phyloP scores from a whole-genome alignment of 2,888 invertebrate genomes.

The Apodemia duryi region DNA sequence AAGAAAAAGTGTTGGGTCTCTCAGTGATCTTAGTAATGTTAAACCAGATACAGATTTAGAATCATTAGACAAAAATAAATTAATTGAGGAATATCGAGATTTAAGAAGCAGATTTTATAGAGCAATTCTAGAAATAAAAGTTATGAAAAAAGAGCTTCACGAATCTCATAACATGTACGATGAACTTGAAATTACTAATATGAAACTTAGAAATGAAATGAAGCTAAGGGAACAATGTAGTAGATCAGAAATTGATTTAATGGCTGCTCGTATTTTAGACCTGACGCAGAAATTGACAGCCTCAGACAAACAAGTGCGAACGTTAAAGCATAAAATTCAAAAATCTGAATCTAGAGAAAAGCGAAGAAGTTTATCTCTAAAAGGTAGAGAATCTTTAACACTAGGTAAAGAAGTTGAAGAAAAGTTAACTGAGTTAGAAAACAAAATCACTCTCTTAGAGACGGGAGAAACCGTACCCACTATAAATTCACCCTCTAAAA shows the following conservation, averaged over 20 bases:
- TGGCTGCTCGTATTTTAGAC: slow-evolving; percentile 91
- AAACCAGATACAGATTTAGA: slow-evolving; percentile 87
- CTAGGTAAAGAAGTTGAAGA: slow-evolving; percentile 91
- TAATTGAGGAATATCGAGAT: slow-evolving; percentile 90
- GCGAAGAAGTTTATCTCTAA: slow-evolving; percentile 88
- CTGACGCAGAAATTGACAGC: slow-evolving; percentile 88
- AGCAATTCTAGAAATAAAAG: slow-evolving; percentile 89
- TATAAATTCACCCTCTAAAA: slow-evolving; percentile 73
- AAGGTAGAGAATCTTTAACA: slow-evolving; percentile 89
- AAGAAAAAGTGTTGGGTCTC: slow-evolving; percentile 85
- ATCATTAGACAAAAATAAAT: slow-evolving; percentile 85
- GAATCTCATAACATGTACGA: slow-evolving; percentile 90
- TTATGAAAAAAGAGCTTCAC: slow-evolving; percentile 88
- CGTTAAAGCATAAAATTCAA: slow-evolving; percentile 87
- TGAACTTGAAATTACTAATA: slow-evolving; percentile 87
- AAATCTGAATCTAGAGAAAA: slow-evolving; percentile 88
- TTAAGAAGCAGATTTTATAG: slow-evolving; percentile 87
- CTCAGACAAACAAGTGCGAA: slow-evolving; percentile 90
- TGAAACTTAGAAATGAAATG: slow-evolving; percentile 86
- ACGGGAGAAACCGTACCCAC: slow-evolving; percentile 62
- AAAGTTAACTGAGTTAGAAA: slow-evolving; percentile 89
- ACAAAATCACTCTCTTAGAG: slow-evolving; percentile 85
- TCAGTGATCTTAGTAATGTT: slow-evolving; percentile 89
- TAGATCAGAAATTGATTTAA: slow-evolving; percentile 85
- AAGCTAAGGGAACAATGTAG: slow-evolving; percentile 82